Evolutionary conservation across 2,113 vertebrate species (phyloP).

Genomic region (Brachirus orientalis): DNA sequence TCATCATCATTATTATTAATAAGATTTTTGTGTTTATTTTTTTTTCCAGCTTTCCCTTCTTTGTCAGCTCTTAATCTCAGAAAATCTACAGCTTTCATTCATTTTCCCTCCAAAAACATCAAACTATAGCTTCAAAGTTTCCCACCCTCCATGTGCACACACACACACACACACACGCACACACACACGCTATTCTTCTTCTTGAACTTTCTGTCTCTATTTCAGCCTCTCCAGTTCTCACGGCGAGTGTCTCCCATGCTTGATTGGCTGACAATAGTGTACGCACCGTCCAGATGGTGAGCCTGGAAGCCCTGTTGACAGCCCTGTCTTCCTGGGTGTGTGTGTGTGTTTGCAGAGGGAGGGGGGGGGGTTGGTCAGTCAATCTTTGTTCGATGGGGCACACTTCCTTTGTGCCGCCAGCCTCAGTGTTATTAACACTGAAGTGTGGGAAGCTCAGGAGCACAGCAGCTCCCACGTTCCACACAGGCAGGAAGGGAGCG

Average conservation of each 20-base stretch:
- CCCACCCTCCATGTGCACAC: conserved; percentile 22
- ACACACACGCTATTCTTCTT: conserved; percentile 25
- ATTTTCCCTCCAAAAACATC: neutral
- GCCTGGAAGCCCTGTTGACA: conserved; percentile 74
- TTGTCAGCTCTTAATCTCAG: neutral
- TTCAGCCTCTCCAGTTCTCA: conserved; percentile 73
- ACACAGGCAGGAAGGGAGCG: conserved; percentile 71
- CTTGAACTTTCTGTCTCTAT: conserved; percentile 67
- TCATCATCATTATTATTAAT: neutral
- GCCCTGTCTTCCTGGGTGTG: conserved; percentile 53
- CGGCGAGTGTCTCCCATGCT: conserved; percentile 67
- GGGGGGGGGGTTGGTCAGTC: conserved; percentile 40
- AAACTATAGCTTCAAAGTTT: conserved; percentile 18
- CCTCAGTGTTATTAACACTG: conserved; percentile 76
- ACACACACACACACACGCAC: conserved; percentile 11
- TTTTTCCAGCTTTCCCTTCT: neutral
- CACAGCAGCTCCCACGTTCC: conserved; percentile 81
- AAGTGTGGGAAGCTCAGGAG: conserved; percentile 83
- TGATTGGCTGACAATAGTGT: conserved; percentile 67
- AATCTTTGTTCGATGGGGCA: conserved; percentile 79
- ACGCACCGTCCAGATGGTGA: conserved; percentile 80
- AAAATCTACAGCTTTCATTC: neutral
- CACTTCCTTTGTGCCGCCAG: conserved; percentile 79
- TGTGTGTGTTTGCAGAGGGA: conserved; percentile 34
- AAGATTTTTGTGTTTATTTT: neutral